Percentiles rank a stretch among this genome's conserved stretches.
Conservation (phyloP, 2,113 vertebrate species). For the Anguilla rostrata region DNA sequence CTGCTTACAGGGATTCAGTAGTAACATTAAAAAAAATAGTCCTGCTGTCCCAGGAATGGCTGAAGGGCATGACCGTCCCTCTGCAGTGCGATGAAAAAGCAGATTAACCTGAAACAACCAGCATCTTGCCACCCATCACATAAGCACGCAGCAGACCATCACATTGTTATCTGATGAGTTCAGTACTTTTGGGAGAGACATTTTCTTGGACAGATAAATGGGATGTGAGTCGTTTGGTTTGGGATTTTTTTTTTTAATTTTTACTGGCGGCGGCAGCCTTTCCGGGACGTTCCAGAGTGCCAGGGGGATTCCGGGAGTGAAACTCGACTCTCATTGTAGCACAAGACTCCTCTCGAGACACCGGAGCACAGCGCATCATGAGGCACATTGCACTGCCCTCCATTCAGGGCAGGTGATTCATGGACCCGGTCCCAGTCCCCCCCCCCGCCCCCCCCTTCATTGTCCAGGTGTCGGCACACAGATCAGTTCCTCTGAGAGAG, state of each 20-base stretch:
- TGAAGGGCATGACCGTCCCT: no score
- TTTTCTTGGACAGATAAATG: neutral
- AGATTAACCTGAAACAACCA: neutral
- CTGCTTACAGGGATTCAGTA: no score
- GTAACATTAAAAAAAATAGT: no score
- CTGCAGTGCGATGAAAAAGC: no score
- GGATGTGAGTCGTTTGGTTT: neutral
- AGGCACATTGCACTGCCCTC: neutral
- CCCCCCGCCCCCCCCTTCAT: neutral
- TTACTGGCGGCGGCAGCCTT: neutral
- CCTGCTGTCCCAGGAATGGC: no score
- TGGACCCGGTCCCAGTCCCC: neutral
- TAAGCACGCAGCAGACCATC: neutral
- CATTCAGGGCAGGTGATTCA: neutral
- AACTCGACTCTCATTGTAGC: slow-evolving; percentile 19
- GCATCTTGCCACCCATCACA: neutral
- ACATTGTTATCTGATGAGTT: neutral
- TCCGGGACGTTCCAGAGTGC: neutral
- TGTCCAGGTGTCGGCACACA: neutral
- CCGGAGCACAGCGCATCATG: neutral
- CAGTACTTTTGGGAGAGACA: neutral
- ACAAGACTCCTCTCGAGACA: neutral
- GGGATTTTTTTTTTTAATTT: neutral
- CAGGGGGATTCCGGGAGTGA: neutral
- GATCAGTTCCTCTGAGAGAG: slow-evolving; percentile 15